Conservation (phyloP, 53 echinoderm and acorn worm species). For the Temnopleurus reevesii region DNA sequence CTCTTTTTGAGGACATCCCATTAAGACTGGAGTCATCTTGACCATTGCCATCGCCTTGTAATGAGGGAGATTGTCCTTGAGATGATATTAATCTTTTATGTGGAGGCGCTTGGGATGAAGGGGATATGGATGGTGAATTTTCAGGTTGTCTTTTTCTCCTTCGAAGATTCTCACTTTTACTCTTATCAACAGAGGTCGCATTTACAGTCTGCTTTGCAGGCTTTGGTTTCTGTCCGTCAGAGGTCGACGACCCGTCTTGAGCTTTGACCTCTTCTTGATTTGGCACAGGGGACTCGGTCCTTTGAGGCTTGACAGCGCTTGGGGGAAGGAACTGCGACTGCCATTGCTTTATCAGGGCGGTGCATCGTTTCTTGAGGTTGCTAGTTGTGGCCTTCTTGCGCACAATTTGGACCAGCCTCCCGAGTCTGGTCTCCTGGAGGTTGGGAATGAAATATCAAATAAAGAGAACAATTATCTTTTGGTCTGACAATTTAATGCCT, state of each 20-base stretch:
- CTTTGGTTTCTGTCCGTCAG: conserved; percentile 50
- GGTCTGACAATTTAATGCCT: too few relatives aligned
- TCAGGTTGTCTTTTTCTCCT: conserved; percentile 74
- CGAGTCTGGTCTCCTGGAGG: conserved; percentile 91
- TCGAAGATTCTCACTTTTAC: conserved; percentile 81
- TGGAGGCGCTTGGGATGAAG: conserved; percentile 27
- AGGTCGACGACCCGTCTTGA: conserved; percentile 49
- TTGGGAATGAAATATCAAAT: too few relatives aligned
- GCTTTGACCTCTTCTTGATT: conserved; percentile 59
- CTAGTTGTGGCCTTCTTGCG: conserved; percentile 81
- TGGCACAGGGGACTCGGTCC: conserved; percentile 51
- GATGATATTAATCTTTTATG: conserved; percentile 20
- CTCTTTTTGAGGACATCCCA: conserved; percentile 32
- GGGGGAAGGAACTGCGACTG: conserved; percentile 83
- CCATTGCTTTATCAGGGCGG: conserved; percentile 82
- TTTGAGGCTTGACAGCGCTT: conserved; percentile 48
- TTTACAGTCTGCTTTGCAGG: conserved; percentile 47
- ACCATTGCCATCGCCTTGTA: conserved; percentile 38
- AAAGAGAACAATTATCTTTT: too few relatives aligned
- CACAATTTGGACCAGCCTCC: conserved; percentile 91
- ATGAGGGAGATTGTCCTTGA: conserved; percentile 1
- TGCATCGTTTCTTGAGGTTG: conserved; percentile 78
- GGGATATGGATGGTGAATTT: conserved; percentile 36
- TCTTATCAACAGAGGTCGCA: conserved; percentile 82
- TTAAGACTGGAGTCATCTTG: conserved; percentile 51